Evolutionary conservation across 2,797 vertebrate genomes (phyloP).

Genomic region (Phoeniculus purpureus): DNA sequence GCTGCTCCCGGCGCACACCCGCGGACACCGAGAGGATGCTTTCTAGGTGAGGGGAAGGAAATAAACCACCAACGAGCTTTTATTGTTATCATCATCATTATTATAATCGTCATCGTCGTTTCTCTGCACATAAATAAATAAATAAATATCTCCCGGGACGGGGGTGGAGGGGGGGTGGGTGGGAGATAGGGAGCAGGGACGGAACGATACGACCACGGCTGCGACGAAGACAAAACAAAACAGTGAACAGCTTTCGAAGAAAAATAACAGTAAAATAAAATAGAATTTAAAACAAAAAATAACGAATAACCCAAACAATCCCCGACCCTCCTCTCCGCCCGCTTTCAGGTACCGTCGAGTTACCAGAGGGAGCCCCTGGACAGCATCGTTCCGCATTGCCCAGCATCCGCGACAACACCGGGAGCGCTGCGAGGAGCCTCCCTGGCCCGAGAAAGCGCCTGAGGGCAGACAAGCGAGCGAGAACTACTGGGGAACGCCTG

Average conservation of each 20-base stretch:
- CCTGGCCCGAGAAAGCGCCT: background rate
- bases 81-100: conserved; percentile 32
- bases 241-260: background rate
- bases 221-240: background rate
- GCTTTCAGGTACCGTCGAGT: background rate
- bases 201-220: conserved; percentile 79
- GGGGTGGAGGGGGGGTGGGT: conserved; percentile 54
- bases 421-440: background rate
- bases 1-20: background rate
- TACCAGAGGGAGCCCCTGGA: background rate
- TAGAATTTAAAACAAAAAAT: accelerated
- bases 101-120: conserved; percentile 19
- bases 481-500: background rate
- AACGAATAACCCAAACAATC: background rate
- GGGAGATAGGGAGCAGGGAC: background rate
- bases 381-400: background rate
- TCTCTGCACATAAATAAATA: conserved; percentile 95
- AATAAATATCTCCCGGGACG: conserved; percentile 91
- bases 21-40: background rate
- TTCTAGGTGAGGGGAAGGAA: background rate
- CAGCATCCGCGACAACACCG: background rate
- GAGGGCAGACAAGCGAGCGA: background rate
- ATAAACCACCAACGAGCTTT: conserved; percentile 51
- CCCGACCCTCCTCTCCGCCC: background rate
- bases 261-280: too few relatives aligned